A percentile compares a stretch with the other conserved stretches of the same genome.
phyloP scores from a whole-genome alignment of 1,140 invertebrate genomes.

The Cyclina sinensis region DNA sequence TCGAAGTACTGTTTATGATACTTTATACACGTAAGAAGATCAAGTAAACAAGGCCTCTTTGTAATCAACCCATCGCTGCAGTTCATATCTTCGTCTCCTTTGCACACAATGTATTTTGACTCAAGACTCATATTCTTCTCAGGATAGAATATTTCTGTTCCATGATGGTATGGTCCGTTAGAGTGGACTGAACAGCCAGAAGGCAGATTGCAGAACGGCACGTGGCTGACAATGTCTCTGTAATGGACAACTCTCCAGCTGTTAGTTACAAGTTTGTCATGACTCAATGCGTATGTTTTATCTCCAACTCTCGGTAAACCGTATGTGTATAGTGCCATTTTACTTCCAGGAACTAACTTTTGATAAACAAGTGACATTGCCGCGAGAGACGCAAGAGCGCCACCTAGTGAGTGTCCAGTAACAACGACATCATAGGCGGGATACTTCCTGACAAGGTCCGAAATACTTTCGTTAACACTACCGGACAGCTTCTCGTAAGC shows the following conservation, averaged over 20 bases:
- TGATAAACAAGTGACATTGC: slow-evolving; percentile 18
- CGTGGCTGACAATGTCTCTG: slow-evolving; percentile 19
- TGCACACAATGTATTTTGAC: not conserved
- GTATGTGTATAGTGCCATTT: slow-evolving; percentile 8
- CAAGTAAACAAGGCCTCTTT: not conserved
- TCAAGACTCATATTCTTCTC: not conserved
- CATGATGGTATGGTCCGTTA: slow-evolving; percentile 28
- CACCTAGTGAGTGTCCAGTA: slow-evolving; percentile 48
- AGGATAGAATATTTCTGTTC: slow-evolving; percentile 38
- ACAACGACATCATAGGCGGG: slow-evolving; percentile 9
- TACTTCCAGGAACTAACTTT: not conserved
- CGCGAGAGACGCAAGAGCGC: slow-evolving; percentile 17
- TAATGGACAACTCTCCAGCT: slow-evolving; percentile 49
- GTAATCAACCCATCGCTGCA: slow-evolving; percentile 25
- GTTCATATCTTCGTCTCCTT: not conserved
- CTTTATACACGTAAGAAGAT: not conserved
- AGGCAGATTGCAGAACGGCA: not conserved
- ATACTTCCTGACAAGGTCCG: not conserved
- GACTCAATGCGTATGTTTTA: not conserved
- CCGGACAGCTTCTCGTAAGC: slow-evolving; percentile 18
- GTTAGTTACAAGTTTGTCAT: slow-evolving; percentile 18
- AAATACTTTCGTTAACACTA: not conserved
- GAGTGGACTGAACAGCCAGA: not conserved
- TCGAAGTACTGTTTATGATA: not conserved
- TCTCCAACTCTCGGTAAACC: slow-evolving; percentile 40